A percentile compares a stretch with the other conserved stretches of the same genome.
phyloP scores from a whole-genome alignment of 2,888 invertebrate genomes.

The Drosophila mulleri region DNA sequence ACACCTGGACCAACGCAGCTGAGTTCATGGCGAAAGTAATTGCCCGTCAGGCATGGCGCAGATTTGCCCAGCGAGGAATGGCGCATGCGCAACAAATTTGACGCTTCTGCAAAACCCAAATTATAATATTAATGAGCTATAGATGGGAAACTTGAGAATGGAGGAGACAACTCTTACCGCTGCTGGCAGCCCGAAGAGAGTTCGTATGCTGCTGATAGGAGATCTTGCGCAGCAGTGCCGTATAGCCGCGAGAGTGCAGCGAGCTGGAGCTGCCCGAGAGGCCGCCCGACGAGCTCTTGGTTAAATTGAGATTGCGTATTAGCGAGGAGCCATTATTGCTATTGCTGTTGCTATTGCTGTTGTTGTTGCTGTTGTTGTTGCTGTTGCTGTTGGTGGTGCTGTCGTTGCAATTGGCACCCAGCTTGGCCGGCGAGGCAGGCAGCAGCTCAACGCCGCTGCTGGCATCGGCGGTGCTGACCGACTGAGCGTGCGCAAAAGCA shows the following conservation, averaged over 20 bases:
- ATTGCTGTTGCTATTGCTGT: conserved; percentile 58
- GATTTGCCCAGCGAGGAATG: conserved; percentile 96
- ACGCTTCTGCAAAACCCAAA: conserved; percentile 81
- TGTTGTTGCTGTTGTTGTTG: conserved; percentile 39
- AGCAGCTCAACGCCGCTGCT: conserved; percentile 73
- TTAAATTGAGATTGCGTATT: conserved; percentile 79
- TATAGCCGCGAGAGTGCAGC: conserved; percentile 82
- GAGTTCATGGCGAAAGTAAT: conserved; percentile 86
- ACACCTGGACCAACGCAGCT: conserved; percentile 33
- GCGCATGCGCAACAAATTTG: conserved; percentile 94
- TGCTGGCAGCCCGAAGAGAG: conserved; percentile 81
- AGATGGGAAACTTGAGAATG: no score
- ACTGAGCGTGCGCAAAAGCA: conserved; percentile 34
- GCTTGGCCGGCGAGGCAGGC: conserved; percentile 74
- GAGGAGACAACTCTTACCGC: conserved; percentile 67
- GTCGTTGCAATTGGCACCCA: conserved; percentile 19
- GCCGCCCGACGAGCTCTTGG: conserved; percentile 84
- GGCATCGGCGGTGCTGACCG: conserved; percentile 27
- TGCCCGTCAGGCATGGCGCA: conserved; percentile 93
- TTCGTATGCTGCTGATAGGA: conserved; percentile 85
- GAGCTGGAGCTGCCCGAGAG: conserved; percentile 84
- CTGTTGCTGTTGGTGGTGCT: no score
- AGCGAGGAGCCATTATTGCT: conserved; percentile 69
- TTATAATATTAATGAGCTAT: conserved; percentile 1
- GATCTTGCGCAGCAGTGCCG: conserved; percentile 82